These are phyloP conservation scores for Stenoptilia bipunctidactyla DNA, from an alignment of 2,888 invertebrate species.

Conservation along the genomic window DNA sequence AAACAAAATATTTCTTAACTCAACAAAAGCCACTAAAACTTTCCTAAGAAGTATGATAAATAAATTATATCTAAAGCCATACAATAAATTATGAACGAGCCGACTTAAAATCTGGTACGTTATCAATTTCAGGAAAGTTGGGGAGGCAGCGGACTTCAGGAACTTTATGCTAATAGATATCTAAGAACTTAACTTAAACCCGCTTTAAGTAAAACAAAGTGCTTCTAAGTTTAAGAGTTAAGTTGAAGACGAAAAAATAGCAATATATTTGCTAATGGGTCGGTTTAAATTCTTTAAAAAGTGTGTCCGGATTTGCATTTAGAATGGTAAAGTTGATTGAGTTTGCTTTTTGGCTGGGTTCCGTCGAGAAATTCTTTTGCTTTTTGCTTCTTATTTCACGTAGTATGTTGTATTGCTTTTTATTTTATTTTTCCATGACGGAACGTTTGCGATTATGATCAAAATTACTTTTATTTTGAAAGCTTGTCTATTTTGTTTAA, in stretches of 20 bases:
- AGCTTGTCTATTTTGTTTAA: no score
- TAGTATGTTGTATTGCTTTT: no score
- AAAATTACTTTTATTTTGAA: no score
- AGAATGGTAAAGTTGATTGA: conserved; percentile 12
- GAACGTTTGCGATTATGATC: no score
- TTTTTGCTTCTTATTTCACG: no score
- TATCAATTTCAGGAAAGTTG: conserved; percentile 11
- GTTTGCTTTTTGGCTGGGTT: background rate
- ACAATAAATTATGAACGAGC: conserved; percentile 39
- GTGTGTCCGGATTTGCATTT: conserved; percentile 19
- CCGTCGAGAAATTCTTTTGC: no score
- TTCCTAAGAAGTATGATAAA: conserved; percentile 7
- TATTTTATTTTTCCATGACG: no score
- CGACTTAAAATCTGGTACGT: conserved; percentile 20
- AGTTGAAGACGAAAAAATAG: conserved; percentile 31
- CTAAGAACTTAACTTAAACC: conserved; percentile 39
- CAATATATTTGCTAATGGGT: conserved; percentile 33
- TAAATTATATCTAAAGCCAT: conserved; percentile 28
- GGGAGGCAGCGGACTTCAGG: background rate
- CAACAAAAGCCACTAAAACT: conserved; percentile 3
- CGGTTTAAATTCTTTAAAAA: conserved; percentile 18
- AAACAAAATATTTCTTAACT: no score
- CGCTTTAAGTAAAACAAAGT: conserved; percentile 56
- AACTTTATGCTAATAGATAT: conserved; percentile 52
- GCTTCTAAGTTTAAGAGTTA: conserved; percentile 35